Evolutionary conservation across 2,888 invertebrate genomes (phyloP).

Genomic region (Hirtodrosophila cameraria): DNA sequence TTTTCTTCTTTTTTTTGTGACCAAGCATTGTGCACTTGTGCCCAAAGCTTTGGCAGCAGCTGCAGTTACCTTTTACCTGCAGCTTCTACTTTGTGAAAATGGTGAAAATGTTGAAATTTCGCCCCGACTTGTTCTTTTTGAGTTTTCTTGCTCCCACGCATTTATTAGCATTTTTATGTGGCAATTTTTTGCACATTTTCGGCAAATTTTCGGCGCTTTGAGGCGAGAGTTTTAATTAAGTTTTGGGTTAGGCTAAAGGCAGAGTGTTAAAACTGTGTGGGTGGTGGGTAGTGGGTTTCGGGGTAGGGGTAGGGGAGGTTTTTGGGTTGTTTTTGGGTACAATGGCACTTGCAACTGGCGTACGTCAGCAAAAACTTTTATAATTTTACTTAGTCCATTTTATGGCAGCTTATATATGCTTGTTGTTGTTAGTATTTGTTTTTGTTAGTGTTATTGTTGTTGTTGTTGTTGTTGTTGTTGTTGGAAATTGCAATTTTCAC

Average conservation of each 20-base stretch:
- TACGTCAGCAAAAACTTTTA: slow-evolving; percentile 50
- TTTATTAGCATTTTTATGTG: slow-evolving; percentile 73
- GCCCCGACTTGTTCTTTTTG: slow-evolving; percentile 16
- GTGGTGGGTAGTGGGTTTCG: background rate
- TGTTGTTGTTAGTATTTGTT: background rate
- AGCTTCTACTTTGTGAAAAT: background rate
- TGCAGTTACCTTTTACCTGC: slow-evolving; percentile 9
- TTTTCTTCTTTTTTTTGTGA: background rate
- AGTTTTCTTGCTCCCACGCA: slow-evolving; percentile 40
- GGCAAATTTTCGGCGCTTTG: slow-evolving; percentile 38
- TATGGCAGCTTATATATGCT: slow-evolving; percentile 22
- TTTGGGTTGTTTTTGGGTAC: background rate
- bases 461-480: slow-evolving; percentile 15
- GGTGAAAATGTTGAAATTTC: too few relatives aligned
- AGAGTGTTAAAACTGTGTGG: background rate
- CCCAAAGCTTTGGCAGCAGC: slow-evolving; percentile 2
- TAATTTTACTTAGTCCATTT: slow-evolving; percentile 54
- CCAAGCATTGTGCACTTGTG: background rate
- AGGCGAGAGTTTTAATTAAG: slow-evolving; percentile 68
- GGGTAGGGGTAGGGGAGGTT: background rate
- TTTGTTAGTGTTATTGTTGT: slow-evolving; percentile 3
- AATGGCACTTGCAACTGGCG: slow-evolving; percentile 5
- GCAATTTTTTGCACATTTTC: slow-evolving; percentile 53
- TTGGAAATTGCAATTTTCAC: slow-evolving; percentile 54
- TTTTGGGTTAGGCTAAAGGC: slow-evolving; percentile 26